Evolutionary conservation across 2,888 invertebrate species (phyloP).

Genomic region (Leucozona laternaria): DNA sequence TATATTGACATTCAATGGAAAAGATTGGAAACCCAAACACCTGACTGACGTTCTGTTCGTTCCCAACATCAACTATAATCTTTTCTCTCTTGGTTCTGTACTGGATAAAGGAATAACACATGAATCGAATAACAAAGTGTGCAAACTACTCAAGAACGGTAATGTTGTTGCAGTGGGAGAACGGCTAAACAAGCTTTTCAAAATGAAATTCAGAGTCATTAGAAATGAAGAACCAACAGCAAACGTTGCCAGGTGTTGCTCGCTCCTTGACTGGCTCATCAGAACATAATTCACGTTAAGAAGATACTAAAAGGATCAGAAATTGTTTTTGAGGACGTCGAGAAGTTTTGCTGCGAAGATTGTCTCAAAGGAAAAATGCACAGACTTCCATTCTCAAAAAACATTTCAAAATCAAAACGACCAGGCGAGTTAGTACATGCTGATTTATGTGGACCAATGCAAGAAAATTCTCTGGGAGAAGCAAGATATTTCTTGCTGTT

Average conservation of each 20-base stretch:
- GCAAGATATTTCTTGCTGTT: no score
- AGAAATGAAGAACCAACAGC: neutral
- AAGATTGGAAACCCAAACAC: no score
- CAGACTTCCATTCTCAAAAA: no score
- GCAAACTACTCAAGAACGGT: neutral
- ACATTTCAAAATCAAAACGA: no score
- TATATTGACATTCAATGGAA: no score
- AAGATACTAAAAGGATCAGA: neutral
- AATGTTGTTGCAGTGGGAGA: conserved; percentile 52
- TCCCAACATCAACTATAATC: neutral
- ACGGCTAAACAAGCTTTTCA: conserved; percentile 17
- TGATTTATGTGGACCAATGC: no score
- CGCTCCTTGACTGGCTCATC: conserved; percentile 1
- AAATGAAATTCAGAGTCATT: neutral
- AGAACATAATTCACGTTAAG: neutral
- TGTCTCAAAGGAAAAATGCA: no score
- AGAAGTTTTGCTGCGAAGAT: no score
- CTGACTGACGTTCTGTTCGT: neutral
- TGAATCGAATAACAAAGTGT: neutral
- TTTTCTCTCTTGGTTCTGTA: no score
- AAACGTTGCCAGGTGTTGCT: neutral
- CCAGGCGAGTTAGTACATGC: no score
- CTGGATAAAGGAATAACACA: conserved; percentile 10
- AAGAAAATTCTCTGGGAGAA: no score
- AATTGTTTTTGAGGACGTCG: no score